Conservation (phyloP, 2,797 vertebrate species). For the Simalia tracyae region DNA sequence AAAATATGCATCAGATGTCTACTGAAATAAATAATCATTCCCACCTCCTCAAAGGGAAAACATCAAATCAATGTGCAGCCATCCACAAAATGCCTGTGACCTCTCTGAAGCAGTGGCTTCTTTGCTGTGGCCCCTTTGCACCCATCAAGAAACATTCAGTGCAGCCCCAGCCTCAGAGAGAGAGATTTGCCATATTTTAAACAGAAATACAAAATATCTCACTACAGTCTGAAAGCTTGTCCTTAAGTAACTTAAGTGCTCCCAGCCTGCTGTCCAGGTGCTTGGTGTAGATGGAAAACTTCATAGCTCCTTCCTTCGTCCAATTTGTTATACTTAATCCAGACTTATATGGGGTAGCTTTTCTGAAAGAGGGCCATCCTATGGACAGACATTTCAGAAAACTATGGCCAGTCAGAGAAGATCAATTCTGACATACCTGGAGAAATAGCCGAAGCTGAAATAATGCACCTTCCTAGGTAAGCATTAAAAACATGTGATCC, state of each 20-base stretch:
- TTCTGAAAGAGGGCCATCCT: neutral
- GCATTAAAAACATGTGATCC: neutral
- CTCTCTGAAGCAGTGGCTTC: neutral
- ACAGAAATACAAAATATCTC: neutral
- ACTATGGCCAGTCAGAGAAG: neutral
- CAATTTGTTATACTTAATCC: neutral
- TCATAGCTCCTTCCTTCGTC: neutral
- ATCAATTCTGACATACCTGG: neutral
- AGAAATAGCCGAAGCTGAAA: neutral
- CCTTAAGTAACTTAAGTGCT: neutral
- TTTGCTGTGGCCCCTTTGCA: neutral
- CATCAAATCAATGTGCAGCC: neutral
- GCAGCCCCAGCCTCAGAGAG: neutral
- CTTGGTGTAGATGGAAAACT: neutral
- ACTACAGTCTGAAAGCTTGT: neutral
- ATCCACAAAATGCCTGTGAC: neutral
- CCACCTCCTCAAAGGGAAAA: neutral
- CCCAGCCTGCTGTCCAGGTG: neutral
- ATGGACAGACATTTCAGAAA: neutral
- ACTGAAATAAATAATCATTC: neutral
- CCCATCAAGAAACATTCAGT: neutral
- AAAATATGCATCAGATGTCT: neutral
- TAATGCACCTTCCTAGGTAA: neutral
- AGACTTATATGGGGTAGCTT: neutral
- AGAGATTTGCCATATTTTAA: neutral